Percentiles rank a stretch among this genome's conserved stretches.
Evolutionary conservation across 2,888 invertebrate genomes (phyloP).

Genomic region (Lobophora halterata): DNA sequence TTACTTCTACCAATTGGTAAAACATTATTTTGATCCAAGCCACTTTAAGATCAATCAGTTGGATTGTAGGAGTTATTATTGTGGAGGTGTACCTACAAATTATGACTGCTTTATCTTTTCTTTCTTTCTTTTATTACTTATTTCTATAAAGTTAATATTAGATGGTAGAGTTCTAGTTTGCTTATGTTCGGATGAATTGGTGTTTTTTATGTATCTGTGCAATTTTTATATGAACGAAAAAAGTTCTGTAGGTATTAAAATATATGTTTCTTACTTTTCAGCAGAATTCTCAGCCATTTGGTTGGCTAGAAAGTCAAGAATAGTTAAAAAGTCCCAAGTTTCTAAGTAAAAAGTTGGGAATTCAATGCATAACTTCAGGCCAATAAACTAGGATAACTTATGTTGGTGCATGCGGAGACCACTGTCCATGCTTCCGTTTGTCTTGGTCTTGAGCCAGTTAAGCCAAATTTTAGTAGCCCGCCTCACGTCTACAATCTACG

Average conservation of each 20-base stretch:
- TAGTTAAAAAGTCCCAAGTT: constrained; percentile 8
- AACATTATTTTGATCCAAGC: constrained; percentile 66
- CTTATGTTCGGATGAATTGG: too few species aligned
- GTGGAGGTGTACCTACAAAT: constrained; percentile 39
- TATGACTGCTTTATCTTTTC: too few species aligned
- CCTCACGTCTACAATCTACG: constrained; percentile 19
- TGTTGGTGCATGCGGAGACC: constrained; percentile 16
- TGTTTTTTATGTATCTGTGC: too few species aligned
- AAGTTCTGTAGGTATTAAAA: too few species aligned
- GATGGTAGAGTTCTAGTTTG: too few species aligned
- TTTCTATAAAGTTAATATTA: neutral
- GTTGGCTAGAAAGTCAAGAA: constrained; percentile 5
- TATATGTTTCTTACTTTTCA: too few species aligned
- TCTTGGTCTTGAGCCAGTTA: constrained; percentile 33
- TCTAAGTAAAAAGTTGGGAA: constrained; percentile 17
- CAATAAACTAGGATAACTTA: constrained; percentile 22
- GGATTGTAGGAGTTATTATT: constrained; percentile 55
- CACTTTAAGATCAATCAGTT: constrained; percentile 62
- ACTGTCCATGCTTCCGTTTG: constrained; percentile 27
- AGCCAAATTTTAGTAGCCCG: constrained; percentile 25
- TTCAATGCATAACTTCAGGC: constrained; percentile 19
- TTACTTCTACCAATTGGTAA: constrained; percentile 57
- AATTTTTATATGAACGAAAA: too few species aligned
- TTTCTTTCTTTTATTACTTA: constrained; percentile 20
- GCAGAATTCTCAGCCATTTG: too few species aligned